Evolutionary conservation across 2,888 invertebrate genomes (phyloP), one percentile per base, ranked within the genome.

Genomic region (Amphipyra tragopoginis): DNA sequence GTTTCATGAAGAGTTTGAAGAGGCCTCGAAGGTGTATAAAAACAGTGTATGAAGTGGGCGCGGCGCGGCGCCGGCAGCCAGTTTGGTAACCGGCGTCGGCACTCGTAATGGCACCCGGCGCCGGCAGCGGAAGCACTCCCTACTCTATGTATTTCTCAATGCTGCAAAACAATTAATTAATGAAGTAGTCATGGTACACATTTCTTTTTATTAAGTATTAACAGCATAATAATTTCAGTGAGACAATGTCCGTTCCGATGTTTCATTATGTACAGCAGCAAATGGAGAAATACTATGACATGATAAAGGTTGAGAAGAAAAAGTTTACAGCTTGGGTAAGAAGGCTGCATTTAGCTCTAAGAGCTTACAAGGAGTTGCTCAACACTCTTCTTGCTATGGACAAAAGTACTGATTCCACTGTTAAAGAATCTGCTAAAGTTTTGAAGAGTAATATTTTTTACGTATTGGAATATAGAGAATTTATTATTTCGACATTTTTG

Each of bases 241-340:
- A 99, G 94, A 99, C 99, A 1, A 96, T 99, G 96, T 97, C 98
- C 14, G 96, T 98, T 5, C 96, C 97, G 69, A 97, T 97, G 81
- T 99, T 99, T 91, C 98, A 99, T 93, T 98, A 98, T 91, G 97
- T 99, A 8, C 99, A 99, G 90, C 97, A 98, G 80, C 97, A 98
- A 92, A 96, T 99, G 95, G 98, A 98, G 84, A 96, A 96, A 69
- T 98, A 97, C 86, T 96, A 96, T 85, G 98, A 98, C 83, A 97
- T 97, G 96, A 97, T 99, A 84, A 92, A 95, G 75, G 96, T 96
- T 48, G 98, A 99, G 86, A 99, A 99, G 93, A 98, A 98, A 85
- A 97, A 98, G 86, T 96, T 96, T 69, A 92, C 96, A 5, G 91
- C 96, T 38, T 99, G 99, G 99, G 97, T 98, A 9, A 96, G 96